Conservation (phyloP, 2,797 vertebrate genomes). For the Hylomyscus alleni region DNA sequence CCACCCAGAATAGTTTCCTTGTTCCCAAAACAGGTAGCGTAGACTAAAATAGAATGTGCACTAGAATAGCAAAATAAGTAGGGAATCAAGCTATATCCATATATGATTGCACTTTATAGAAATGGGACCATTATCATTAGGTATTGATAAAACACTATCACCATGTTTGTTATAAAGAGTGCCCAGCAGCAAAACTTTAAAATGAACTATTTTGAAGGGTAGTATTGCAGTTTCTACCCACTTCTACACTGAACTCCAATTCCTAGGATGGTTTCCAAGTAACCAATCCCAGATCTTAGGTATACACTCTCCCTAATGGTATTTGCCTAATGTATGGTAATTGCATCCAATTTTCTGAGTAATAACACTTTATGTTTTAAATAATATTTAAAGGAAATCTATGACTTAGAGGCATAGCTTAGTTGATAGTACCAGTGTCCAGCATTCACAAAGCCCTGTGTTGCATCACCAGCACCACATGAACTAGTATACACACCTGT, state of each 20-base stretch:
- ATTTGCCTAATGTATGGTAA: background rate
- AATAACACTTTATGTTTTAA: slow-evolving; percentile 42
- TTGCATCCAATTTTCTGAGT: slow-evolving; percentile 71
- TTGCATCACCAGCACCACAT: background rate
- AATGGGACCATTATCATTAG: background rate
- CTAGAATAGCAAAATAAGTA: slow-evolving; percentile 67
- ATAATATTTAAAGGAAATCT: background rate
- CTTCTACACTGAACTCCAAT: slow-evolving; percentile 39
- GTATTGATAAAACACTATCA: slow-evolving; percentile 7
- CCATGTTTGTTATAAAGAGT: background rate
- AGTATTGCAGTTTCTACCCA: slow-evolving; percentile 5
- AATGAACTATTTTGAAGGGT: slow-evolving; percentile 46
- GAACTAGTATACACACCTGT: background rate
- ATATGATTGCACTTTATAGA: background rate
- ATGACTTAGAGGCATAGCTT: background rate
- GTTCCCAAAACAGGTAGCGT: slow-evolving; percentile 76
- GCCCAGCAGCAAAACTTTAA: background rate
- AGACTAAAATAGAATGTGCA: slow-evolving; percentile 71
- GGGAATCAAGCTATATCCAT: background rate
- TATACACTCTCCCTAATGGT: slow-evolving; percentile 65
- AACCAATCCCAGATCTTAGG: slow-evolving; percentile 73
- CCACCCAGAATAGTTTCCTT: slow-evolving; percentile 68
- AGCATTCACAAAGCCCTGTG: background rate
- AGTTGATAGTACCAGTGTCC: background rate
- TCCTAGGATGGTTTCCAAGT: slow-evolving; percentile 63